Evolutionary conservation across 1,140 invertebrate species (phyloP), one percentile per base, ranked within the genome.

Genomic region (Hylaeus anthracinus): DNA sequence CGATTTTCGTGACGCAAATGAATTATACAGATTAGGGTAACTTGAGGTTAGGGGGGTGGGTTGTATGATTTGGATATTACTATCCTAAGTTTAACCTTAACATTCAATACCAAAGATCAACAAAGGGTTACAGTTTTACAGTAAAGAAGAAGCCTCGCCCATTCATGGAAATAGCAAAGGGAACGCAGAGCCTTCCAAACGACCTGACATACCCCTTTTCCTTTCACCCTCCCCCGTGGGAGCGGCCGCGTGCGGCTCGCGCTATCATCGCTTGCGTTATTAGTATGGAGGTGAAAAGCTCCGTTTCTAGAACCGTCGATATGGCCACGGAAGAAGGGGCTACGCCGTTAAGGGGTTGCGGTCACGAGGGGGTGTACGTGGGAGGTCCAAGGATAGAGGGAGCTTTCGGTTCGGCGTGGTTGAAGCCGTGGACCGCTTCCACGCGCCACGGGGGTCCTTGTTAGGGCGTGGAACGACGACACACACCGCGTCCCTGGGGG

Each of bases 191-290:
- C 43, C 41, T 0, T 5, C 0, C 56, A 55, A 64, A 43, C n/a
- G 26, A 6, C 48, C 48, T 4, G 10, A 64, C 67, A 43, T 60
- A 45, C 73, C 48, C 79, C 70, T 55, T 53, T 72, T 74, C 75
- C 80, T 6, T 48, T 48, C 45, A 48, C 45, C 45, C 45, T 48
- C 45, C 81, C 78, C 69, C 86, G 87, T 90, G 90, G 87, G 90
- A 91, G 86, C 89, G 58, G 83, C 71, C 90, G 88, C 90, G 87
- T 91, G 90, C 86, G 55, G 70, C 73, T 87, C 82, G 81, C 86
- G 82, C 88, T 86, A 89, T 88, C 88, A 83, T 69, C 69, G 72
- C 79, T 66, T 64, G 72, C 85, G 84, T 91, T 91, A 92, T 92
- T 91, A 92, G 88, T 85, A 90, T 87, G 83, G 81, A 85, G 84